Evolutionary conservation across 2,113 vertebrate genomes (phyloP).

Genomic region (Mugil cephalus): DNA sequence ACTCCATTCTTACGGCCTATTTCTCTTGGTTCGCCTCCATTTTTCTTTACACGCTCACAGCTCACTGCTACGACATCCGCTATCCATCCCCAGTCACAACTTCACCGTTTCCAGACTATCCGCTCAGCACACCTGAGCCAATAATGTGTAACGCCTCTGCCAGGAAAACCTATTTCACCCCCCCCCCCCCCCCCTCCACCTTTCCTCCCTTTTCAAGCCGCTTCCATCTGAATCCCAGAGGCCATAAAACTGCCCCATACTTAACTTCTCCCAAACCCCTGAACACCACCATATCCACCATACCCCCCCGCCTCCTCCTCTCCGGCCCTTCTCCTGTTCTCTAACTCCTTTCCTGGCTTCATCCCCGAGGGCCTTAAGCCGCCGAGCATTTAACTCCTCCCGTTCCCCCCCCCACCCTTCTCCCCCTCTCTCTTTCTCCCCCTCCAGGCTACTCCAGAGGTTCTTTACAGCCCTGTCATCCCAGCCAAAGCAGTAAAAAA

Average conservation of each 20-base stretch:
- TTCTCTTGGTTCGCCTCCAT: slow-evolving; percentile 19
- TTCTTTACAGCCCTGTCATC: slow-evolving; percentile 81
- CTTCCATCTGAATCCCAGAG: slow-evolving; percentile 48
- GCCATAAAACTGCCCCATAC: slow-evolving; percentile 62
- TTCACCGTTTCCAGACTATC: slow-evolving; percentile 51
- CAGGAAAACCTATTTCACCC: slow-evolving; percentile 82
- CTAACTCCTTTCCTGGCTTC: slow-evolving; percentile 43
- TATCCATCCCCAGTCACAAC: slow-evolving; percentile 30
- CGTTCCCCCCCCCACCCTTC: background rate
- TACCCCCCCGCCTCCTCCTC: slow-evolving; percentile 8
- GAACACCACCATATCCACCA: slow-evolving; percentile 46
- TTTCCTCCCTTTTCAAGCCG: background rate
- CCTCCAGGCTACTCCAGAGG: slow-evolving; percentile 67
- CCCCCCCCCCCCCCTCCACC: background rate
- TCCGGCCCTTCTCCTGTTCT: slow-evolving; percentile 48
- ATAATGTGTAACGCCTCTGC: slow-evolving; percentile 73
- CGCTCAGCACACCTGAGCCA: slow-evolving; percentile 80
- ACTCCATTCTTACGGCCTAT: background rate
- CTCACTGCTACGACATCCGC: slow-evolving; percentile 41
- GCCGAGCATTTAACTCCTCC: slow-evolving; percentile 42
- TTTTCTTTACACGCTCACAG: slow-evolving; percentile 19
- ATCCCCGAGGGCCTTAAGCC: slow-evolving; percentile 45
- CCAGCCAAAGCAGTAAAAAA: slow-evolving; percentile 82
- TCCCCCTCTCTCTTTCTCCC: slow-evolving; percentile 16
- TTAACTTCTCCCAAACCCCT: slow-evolving; percentile 72